phyloP scores from a whole-genome alignment of 2,113 vertebrate genomes.

The Platycercus adscitus region DNA sequence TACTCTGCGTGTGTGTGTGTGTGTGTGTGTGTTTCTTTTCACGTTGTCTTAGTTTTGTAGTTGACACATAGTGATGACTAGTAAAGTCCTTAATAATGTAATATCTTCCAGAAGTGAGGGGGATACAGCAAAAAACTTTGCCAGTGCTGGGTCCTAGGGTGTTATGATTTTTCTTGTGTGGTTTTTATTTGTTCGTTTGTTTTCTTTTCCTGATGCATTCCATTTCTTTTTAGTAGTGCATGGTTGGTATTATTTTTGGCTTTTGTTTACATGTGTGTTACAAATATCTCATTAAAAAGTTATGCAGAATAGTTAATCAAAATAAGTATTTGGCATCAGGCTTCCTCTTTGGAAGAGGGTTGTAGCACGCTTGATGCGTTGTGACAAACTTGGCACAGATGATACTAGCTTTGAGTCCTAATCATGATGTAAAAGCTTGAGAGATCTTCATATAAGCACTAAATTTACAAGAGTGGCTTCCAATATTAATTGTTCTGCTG shows the following conservation, averaged over 20 bases:
- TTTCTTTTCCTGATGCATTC: neutral
- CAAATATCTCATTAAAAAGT: slow-evolving; percentile 21
- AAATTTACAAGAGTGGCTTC: neutral
- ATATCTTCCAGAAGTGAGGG: slow-evolving; percentile 16
- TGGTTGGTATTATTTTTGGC: neutral
- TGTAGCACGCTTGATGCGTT: rapidly evolving
- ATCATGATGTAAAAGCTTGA: neutral
- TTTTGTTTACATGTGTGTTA: neutral
- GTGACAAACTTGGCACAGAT: neutral
- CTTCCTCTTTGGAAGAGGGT: slow-evolving; percentile 22
- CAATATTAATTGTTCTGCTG: neutral
- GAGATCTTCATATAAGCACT: neutral
- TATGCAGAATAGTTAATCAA: slow-evolving; percentile 21
- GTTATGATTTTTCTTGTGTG: neutral
- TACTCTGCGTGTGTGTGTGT: neutral
- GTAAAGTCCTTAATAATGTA: slow-evolving; percentile 31
- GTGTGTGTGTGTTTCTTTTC: slow-evolving; percentile 14
- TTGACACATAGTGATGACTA: neutral
- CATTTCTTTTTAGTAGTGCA: neutral
- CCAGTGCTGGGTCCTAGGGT: neutral
- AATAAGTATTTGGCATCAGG: neutral
- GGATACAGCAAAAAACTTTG: neutral
- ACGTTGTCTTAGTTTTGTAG: neutral
- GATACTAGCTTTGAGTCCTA: neutral
- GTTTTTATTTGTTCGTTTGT: neutral